phyloP scores from a whole-genome alignment of 2,797 vertebrate genomes.

The Enteromius thamalakanensis region DNA sequence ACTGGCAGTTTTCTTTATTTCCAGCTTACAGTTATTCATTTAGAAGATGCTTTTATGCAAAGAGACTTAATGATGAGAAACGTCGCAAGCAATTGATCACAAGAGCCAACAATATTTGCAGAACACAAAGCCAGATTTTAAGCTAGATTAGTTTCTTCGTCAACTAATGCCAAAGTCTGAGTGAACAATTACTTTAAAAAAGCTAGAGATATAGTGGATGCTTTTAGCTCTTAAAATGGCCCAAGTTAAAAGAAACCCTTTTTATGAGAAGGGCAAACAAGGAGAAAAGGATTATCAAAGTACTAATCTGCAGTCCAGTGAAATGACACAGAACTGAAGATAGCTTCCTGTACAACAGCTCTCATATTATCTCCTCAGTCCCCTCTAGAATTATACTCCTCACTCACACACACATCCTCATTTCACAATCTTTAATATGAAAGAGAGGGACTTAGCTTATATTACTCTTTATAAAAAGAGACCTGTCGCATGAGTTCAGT shows the following conservation, averaged over 20 bases:
- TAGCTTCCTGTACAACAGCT: slow-evolving; percentile 40
- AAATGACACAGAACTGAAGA: slow-evolving; percentile 48
- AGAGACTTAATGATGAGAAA: slow-evolving; percentile 7
- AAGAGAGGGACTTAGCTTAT: not conserved
- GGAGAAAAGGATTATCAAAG: slow-evolving; percentile 36
- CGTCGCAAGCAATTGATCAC: not conserved
- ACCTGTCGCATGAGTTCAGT: not conserved
- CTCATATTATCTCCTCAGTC: slow-evolving; percentile 37
- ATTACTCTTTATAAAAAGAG: not conserved
- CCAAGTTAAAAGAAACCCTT: slow-evolving; percentile 10
- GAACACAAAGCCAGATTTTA: not conserved
- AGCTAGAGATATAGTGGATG: not conserved
- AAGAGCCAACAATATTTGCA: not conserved
- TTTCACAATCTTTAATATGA: not conserved
- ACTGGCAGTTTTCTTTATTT: not conserved
- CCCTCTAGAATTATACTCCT: slow-evolving; percentile 7
- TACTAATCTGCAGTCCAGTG: slow-evolving; percentile 43
- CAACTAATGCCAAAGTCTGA: not conserved
- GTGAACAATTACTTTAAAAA: not conserved
- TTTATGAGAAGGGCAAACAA: slow-evolving; percentile 35
- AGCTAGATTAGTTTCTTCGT: slow-evolving; percentile 11
- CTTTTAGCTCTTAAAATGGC: not conserved
- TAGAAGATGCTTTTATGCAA: slow-evolving; percentile 20
- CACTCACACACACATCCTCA: not conserved
- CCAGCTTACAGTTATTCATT: slow-evolving; percentile 13